Percentiles rank a stretch among this genome's conserved stretches.
Conservation (phyloP, 2,113 vertebrate species). For the Eonycteris spelaea region DNA sequence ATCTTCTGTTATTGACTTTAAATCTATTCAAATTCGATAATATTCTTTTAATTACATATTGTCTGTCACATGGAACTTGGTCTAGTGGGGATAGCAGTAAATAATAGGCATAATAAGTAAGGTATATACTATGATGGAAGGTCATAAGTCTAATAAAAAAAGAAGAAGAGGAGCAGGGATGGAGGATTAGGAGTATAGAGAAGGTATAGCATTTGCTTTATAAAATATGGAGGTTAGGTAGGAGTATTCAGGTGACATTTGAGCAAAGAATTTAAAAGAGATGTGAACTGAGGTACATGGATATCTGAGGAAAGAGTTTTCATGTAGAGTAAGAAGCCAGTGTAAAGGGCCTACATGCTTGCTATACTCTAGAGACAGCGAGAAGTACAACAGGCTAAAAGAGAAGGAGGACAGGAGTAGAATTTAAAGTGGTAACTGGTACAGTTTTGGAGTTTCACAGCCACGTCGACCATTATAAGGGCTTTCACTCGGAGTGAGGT, state of each 20-base stretch:
- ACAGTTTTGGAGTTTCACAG: neutral
- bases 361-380: neutral
- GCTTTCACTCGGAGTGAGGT: neutral
- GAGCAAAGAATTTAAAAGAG: neutral
- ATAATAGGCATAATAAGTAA: neutral
- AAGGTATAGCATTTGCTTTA: neutral
- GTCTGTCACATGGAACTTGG: neutral
- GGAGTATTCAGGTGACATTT: neutral
- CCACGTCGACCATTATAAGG: neutral
- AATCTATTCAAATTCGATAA: neutral
- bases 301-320: neutral
- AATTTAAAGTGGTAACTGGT: neutral
- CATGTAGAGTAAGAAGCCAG: neutral
- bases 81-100: neutral
- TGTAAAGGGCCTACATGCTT: neutral
- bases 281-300: neutral
- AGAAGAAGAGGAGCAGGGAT: neutral
- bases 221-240: neutral
- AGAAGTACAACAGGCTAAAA: neutral
- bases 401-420: neutral
- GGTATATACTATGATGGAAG: neutral
- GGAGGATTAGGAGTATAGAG: neutral
- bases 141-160: neutral
- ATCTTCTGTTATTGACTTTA: neutral
- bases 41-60: neutral